Evolutionary conservation across 1,140 invertebrate species (phyloP), one percentile per base, ranked within the genome.

Genomic region (Dendrolimus punctatus): DNA sequence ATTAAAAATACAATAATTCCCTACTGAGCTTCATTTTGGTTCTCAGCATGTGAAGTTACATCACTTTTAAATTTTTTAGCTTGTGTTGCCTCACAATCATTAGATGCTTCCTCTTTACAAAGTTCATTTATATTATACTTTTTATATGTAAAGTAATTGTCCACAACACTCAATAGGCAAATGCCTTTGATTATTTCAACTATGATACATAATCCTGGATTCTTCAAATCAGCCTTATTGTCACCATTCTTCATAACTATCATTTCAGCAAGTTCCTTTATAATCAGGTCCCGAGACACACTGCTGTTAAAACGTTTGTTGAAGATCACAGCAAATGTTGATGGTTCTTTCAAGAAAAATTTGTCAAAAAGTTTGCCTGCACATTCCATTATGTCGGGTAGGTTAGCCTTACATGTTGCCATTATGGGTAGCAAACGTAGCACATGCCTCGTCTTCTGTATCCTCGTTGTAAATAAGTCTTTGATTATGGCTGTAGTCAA

Each of bases 301-400:
- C 88, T 91, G 66, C 91, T 93, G 68, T 95, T 97, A 65, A 93
- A 94, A 47, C 95, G 90, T 60, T 92, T 91, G 75, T 96, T 97
- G 64, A 93, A 93, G 10, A 94, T 87, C 54, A 97, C 92, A 41
- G 91, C 90, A 88, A 93, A 97, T 37, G 92, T 93, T 57, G 90
- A 92, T 10, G 91, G 86, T 51, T 92, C 90, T 52, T 91, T 88
- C 6, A 91, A 86, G 76, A 96, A 95, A 76, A 93, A 91, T 66
- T 92, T 91, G 53, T 94, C 91, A 63, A 96, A 91, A 8, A 96
- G 71, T 49, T 75, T 69, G 46, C 91, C 90, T 6, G 92, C 91
- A 63, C 71, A 74, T 57, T 84, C 83, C 80, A 86, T 91, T 7
- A 98, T 95, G 50, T 95, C 92, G 41, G 91, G 89, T 47, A 93